These are phyloP conservation scores for Anaspis maculata DNA, from an alignment of 2,888 invertebrate species.

Conservation along the genomic window DNA sequence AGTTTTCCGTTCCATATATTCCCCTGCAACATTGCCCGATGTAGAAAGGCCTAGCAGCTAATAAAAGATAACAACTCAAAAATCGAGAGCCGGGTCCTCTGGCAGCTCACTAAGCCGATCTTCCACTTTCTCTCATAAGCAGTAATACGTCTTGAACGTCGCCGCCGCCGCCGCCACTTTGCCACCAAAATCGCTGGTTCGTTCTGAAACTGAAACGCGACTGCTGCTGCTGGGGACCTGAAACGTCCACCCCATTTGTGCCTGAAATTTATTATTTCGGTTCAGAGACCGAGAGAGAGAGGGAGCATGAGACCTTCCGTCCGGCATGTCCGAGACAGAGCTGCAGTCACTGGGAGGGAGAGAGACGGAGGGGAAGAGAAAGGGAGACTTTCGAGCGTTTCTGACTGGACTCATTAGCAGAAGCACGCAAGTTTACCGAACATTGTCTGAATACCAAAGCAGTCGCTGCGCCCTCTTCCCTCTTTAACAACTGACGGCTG, in stretches of 20 bases:
- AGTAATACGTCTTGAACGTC: no score
- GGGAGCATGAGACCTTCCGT: slow-evolving; percentile 5
- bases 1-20: no score
- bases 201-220: no score
- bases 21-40: neutral
- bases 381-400: slow-evolving; percentile 16
- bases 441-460: slow-evolving; percentile 30
- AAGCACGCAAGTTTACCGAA: slow-evolving; percentile 31
- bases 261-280: slow-evolving; percentile 11
- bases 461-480: no score
- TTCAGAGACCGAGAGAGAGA: no score
- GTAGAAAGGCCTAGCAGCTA: neutral
- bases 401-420: slow-evolving; percentile 27
- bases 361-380: no score
- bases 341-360: slow-evolving; percentile 7
- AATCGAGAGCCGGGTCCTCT: neutral
- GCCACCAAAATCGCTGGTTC: no score
- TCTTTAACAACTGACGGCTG: no score
- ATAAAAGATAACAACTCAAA: slow-evolving; percentile 1
- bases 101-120: no score
- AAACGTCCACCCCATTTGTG: slow-evolving; percentile 10
- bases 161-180: no score
- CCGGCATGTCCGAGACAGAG: slow-evolving; percentile 11
- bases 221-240: no score
- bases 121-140: no score